A percentile compares a stretch with the other conserved stretches of the same genome.
phyloP scores from a whole-genome alignment of 1,140 invertebrate genomes.

The Psilanteris sp. region DNA sequence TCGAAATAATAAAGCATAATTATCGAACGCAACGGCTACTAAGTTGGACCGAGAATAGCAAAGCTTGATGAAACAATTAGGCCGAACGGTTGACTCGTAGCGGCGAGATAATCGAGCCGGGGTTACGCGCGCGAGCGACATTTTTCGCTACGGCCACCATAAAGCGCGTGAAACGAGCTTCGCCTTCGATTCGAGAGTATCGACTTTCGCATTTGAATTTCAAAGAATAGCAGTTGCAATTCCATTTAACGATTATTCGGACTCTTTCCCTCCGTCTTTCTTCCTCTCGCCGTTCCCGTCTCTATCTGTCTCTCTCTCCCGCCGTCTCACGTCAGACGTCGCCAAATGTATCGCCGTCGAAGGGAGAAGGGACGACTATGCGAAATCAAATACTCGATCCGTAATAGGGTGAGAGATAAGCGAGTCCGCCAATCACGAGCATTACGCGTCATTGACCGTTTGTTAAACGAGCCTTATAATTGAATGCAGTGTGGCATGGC shows the following conservation, averaged over 20 bases:
- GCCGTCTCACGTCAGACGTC: slow-evolving; percentile 20
- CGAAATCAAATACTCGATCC: slow-evolving; percentile 56
- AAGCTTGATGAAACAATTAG: slow-evolving; percentile 50
- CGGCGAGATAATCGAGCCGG: slow-evolving; percentile 40
- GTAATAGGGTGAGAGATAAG: slow-evolving; percentile 61
- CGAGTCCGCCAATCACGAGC: slow-evolving; percentile 60
- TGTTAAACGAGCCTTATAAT: slow-evolving; percentile 67
- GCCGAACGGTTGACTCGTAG: slow-evolving; percentile 6
- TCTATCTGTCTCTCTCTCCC: background rate
- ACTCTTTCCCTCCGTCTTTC: background rate
- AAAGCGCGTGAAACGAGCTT: slow-evolving; percentile 39
- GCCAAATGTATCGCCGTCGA: slow-evolving; percentile 52
- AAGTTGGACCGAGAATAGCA: slow-evolving; percentile 19
- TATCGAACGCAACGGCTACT: slow-evolving; percentile 48
- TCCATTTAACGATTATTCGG: slow-evolving; percentile 50
- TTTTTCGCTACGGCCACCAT: slow-evolving; percentile 21
- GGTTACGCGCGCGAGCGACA: slow-evolving; percentile 15
- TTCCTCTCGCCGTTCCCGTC: too few species aligned
- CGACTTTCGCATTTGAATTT: slow-evolving; percentile 64
- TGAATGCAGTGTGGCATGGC: slow-evolving; percentile 48
- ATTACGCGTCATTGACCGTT: slow-evolving; percentile 63
- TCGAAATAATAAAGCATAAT: slow-evolving; percentile 53
- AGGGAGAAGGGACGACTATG: slow-evolving; percentile 47
- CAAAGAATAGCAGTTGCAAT: slow-evolving; percentile 61
- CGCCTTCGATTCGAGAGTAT: slow-evolving; percentile 56